Evolutionary conservation across 2,888 invertebrate species (phyloP).

Genomic region (Drosophila paracracens): DNA sequence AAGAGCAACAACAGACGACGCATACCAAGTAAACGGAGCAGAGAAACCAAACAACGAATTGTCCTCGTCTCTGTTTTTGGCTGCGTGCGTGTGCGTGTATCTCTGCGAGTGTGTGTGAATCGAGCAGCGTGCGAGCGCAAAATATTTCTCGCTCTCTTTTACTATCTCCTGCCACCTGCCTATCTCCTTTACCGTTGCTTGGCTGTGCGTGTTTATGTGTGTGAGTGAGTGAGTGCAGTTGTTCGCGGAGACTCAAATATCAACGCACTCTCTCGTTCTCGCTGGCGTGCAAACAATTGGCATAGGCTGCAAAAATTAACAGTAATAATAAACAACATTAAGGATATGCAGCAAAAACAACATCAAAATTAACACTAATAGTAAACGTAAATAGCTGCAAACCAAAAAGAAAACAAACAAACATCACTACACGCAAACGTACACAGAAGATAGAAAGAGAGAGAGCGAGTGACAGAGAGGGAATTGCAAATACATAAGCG

Average conservation of each 20-base stretch:
- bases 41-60: conserved; percentile 15
- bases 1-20: conserved; percentile 12
- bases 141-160: conserved; percentile 10
- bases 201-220: not conserved
- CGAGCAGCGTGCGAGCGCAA: conserved; percentile 22
- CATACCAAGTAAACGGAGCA: conserved; percentile 29
- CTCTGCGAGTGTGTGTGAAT: conserved; percentile 18
- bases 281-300: conserved; percentile 39
- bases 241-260: conserved; percentile 22
- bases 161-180: conserved; percentile 12
- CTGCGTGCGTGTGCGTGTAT: conserved; percentile 2
- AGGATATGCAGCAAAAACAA: conserved; percentile 44
- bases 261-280: conserved; percentile 7
- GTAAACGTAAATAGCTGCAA: conserved; percentile 40
- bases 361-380: conserved; percentile 34
- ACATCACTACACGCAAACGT: conserved; percentile 7
- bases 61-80: conserved; percentile 7
- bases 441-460: not conserved
- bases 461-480: not conserved
- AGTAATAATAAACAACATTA: conserved; percentile 18
- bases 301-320: conserved; percentile 41
- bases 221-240: conserved; percentile 24
- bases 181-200: not conserved
- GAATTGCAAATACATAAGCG: conserved; percentile 6
- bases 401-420: conserved; percentile 12